Conservation (phyloP, 2,888 invertebrate species). For the Globia sparganii region DNA sequence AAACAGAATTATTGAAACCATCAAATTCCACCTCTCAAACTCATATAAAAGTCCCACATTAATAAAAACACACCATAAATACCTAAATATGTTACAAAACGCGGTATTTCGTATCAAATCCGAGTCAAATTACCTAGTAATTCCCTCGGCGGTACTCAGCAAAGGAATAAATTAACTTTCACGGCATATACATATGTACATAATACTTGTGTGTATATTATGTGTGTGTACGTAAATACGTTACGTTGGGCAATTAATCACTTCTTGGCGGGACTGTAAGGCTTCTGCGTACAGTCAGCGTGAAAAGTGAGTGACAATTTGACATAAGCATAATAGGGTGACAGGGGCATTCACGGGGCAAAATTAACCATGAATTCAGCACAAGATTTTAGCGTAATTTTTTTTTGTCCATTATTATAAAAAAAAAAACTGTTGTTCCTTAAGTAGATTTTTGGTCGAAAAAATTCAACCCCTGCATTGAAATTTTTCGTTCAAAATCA, state of each 20-base stretch:
- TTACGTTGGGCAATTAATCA: slow-evolving; percentile 54
- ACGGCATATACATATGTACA: slow-evolving; percentile 10
- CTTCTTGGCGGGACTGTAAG: slow-evolving; percentile 36
- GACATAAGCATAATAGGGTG: background rate
- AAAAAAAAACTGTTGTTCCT: too few relatives aligned
- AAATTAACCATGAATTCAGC: too few relatives aligned
- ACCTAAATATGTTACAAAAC: slow-evolving; percentile 39
- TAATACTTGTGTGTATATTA: slow-evolving; percentile 9
- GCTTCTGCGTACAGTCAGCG: slow-evolving; percentile 37
- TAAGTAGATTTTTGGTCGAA: too few relatives aligned
- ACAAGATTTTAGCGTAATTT: too few relatives aligned
- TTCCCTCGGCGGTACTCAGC: slow-evolving; percentile 47
- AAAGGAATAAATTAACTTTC: slow-evolving; percentile 58
- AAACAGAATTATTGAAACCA: background rate
- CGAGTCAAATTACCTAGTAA: slow-evolving; percentile 61
- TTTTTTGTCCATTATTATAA: too few relatives aligned
- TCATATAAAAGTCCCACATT: background rate
- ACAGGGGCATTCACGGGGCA: too few relatives aligned
- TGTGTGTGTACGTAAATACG: slow-evolving; percentile 43
- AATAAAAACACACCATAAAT: slow-evolving; percentile 35
- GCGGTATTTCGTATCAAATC: slow-evolving; percentile 43
- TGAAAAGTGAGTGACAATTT: slow-evolving; percentile 14
- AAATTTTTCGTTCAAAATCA: too few relatives aligned
- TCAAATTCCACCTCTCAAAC: background rate
- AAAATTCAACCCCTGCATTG: too few relatives aligned